Conservation (phyloP, 2,888 invertebrate genomes). For the Choreutis nemorana region DNA sequence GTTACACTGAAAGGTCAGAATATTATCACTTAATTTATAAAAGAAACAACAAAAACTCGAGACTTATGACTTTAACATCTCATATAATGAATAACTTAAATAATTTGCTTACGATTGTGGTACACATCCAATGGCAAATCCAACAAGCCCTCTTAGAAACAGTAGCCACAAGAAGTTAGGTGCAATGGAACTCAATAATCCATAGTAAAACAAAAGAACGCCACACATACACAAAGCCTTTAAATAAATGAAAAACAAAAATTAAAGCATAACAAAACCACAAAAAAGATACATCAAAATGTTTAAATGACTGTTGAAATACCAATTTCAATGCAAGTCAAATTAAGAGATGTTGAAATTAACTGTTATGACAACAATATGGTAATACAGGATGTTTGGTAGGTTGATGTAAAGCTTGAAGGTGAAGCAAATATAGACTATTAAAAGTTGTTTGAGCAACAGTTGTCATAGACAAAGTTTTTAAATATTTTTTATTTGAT, state of each 20-base stretch:
- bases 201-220: slow-evolving; percentile 90
- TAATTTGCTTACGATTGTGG: slow-evolving; percentile 90
- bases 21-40: not conserved
- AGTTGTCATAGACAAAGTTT: too few species aligned
- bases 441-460: too few species aligned
- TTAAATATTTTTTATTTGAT: too few species aligned
- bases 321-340: too few species aligned
- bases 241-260: slow-evolving; percentile 9
- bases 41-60: slow-evolving; percentile 1
- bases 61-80: not conserved
- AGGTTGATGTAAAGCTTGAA: too few species aligned
- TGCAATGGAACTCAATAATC: slow-evolving; percentile 87
- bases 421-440: too few species aligned
- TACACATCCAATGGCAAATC: slow-evolving; percentile 96
- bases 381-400: too few species aligned
- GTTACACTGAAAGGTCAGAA: slow-evolving; percentile 75
- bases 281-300: not conserved
- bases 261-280: not conserved
- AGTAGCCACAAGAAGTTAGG: slow-evolving; percentile 92
- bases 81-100: not conserved
- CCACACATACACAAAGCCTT: slow-evolving; percentile 91
- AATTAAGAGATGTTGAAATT: too few species aligned
- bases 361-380: too few species aligned
- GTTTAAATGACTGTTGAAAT: too few species aligned
- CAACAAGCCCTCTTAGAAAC: slow-evolving; percentile 89